A percentile compares a stretch with the other conserved stretches of the same genome.
Conservation (phyloP, 1,140 invertebrate species). For the Cyphomyrmex costatus region DNA sequence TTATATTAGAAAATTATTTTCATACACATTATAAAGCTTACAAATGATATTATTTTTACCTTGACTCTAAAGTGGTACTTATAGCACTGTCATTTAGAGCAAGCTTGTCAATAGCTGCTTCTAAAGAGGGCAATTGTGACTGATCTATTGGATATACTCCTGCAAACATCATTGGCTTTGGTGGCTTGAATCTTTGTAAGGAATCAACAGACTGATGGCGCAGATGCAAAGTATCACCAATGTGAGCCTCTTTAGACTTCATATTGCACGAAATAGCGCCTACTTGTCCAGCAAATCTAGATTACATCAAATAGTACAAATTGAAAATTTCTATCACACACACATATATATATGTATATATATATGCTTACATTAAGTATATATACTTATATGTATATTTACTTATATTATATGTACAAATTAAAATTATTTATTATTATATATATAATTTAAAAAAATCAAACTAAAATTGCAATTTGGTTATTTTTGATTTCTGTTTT, state of each 20-base stretch:
- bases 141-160: slow-evolving; percentile 97
- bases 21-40: background rate
- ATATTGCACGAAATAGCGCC: slow-evolving; percentile 95
- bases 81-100: slow-evolving; percentile 98
- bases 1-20: background rate
- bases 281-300: slow-evolving; percentile 92
- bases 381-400: too few species aligned
- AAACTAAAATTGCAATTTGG: too few species aligned
- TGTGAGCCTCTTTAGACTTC: slow-evolving; percentile 92
- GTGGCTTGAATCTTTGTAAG: slow-evolving; percentile 90
- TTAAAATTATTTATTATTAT: too few species aligned
- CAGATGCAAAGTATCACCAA: slow-evolving; percentile 95
- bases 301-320: slow-evolving; percentile 52
- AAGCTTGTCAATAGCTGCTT: slow-evolving; percentile 95
- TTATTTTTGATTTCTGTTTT: too few species aligned
- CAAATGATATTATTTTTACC: slow-evolving; percentile 86
- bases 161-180: slow-evolving; percentile 97
- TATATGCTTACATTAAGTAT: too few species aligned
- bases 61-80: slow-evolving; percentile 92
- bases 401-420: too few species aligned
- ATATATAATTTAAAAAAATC: too few species aligned
- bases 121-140: slow-evolving; percentile 91
- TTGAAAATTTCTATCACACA: background rate
- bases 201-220: slow-evolving; percentile 87
- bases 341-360: too few species aligned